A percentile compares a stretch with the other conserved stretches of the same genome.
Conservation (phyloP, 2,797 vertebrate genomes). For the Macroramphosus scolopax region DNA sequence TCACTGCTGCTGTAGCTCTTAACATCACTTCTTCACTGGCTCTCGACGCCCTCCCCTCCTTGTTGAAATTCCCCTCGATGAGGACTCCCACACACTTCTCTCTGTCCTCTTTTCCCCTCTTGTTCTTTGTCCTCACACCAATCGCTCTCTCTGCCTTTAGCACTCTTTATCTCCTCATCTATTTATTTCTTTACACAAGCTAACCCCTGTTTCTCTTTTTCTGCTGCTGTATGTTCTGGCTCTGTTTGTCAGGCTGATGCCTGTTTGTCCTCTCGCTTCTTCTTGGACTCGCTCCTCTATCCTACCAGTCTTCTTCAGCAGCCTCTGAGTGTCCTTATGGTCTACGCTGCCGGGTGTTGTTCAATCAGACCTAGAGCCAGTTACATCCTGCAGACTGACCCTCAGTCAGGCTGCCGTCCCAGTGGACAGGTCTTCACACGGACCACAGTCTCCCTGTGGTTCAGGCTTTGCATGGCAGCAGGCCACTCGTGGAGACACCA, state of each 20-base stretch:
- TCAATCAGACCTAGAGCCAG: constrained; percentile 19
- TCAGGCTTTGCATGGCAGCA: constrained; percentile 47
- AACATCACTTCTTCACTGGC: constrained; percentile 24
- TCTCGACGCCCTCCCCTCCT: constrained; percentile 16
- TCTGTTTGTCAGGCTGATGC: not conserved
- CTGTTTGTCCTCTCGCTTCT: not conserved
- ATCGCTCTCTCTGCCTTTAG: constrained; percentile 29
- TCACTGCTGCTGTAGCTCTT: constrained; percentile 30
- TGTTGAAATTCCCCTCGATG: constrained; percentile 19
- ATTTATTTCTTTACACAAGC: constrained; percentile 18
- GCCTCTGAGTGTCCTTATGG: constrained; percentile 1
- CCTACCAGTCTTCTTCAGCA: constrained; percentile 1
- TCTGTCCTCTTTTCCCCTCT: constrained; percentile 45
- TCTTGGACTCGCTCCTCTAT: not conserved
- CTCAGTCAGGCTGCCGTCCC: constrained; percentile 27
- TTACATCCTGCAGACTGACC: constrained; percentile 13
- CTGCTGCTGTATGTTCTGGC: not conserved
- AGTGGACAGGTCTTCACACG: constrained; percentile 32
- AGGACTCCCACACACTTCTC: constrained; percentile 48
- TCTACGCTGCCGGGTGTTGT: constrained; percentile 9
- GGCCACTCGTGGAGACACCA: constrained; percentile 35
- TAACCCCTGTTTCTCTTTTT: not conserved
- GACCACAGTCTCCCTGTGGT: constrained; percentile 12
- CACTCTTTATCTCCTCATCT: constrained; percentile 18
- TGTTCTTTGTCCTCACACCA: constrained; percentile 36